Percentiles rank a stretch among this genome's conserved stretches.
Evolutionary conservation across 2,797 vertebrate genomes (phyloP).

Genomic region (Syndactyla subalaris): DNA sequence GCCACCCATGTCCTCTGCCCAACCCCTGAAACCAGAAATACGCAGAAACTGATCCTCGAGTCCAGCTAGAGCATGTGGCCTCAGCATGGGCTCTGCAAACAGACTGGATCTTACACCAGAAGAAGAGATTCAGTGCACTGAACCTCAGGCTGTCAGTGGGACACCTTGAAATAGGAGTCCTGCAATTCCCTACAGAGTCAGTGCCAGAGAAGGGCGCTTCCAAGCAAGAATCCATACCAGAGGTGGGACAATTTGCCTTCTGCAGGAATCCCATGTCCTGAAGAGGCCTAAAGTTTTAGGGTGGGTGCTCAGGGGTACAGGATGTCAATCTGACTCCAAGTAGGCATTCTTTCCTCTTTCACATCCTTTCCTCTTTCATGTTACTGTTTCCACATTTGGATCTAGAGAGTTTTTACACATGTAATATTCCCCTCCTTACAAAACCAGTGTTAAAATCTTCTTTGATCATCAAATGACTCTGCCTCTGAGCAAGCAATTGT

Average conservation of each 20-base stretch:
- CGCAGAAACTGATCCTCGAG: background rate
- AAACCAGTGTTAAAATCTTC: background rate
- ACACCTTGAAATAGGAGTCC: background rate
- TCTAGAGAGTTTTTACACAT: rapidly evolving
- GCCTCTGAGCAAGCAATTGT: background rate
- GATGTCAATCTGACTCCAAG: background rate
- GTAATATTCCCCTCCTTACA: background rate
- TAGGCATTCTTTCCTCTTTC: background rate
- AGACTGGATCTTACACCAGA: background rate
- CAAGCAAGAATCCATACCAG: background rate
- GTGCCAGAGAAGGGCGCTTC: rapidly evolving
- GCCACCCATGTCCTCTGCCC: rapidly evolving
- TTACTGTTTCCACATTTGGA: background rate
- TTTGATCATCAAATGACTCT: background rate
- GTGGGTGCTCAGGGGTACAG: background rate
- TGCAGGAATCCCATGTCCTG: background rate
- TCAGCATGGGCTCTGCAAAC: background rate
- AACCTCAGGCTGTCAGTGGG: background rate
- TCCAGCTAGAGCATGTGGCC: background rate
- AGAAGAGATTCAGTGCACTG: background rate
- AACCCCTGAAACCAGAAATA: background rate
- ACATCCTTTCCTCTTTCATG: background rate
- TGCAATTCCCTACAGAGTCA: rapidly evolving
- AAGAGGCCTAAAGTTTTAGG: background rate
- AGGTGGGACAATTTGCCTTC: background rate